Conservation (phyloP, 2,113 vertebrate species). For the Theropithecus gelada region DNA sequence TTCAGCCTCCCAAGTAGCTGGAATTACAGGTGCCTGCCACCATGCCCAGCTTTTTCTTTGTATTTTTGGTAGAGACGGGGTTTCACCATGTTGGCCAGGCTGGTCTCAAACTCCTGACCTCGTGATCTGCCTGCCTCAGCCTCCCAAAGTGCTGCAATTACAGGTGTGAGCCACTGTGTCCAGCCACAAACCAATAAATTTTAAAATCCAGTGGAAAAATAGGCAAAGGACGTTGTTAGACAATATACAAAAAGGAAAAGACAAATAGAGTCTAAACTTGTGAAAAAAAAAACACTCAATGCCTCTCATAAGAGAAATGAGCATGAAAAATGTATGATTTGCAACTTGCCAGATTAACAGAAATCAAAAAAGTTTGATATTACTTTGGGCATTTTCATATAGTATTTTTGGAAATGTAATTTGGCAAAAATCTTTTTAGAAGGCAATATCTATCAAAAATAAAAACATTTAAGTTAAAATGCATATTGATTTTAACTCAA, state of each 20-base stretch:
- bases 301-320: background rate
- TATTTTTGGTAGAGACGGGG: no score
- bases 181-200: no score
- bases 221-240: background rate
- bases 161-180: no score
- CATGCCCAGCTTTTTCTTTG: no score
- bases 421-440: background rate
- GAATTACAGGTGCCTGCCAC: no score
- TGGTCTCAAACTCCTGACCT: no score
- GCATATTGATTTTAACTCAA: background rate
- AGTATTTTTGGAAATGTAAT: background rate
- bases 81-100: no score
- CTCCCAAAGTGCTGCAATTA: no score
- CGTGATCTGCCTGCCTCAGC: no score
- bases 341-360: background rate
- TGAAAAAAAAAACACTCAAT: background rate
- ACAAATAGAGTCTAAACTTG: background rate
- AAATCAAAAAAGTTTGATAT: background rate
- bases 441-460: background rate
- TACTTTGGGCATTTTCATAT: background rate
- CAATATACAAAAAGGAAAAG: background rate
- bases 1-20: no score
- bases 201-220: no score
- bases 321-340: background rate
- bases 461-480: background rate